These are phyloP conservation scores for Saccopteryx bilineata DNA, from an alignment of 2,113 vertebrate genomes.

Conservation along the genomic window DNA sequence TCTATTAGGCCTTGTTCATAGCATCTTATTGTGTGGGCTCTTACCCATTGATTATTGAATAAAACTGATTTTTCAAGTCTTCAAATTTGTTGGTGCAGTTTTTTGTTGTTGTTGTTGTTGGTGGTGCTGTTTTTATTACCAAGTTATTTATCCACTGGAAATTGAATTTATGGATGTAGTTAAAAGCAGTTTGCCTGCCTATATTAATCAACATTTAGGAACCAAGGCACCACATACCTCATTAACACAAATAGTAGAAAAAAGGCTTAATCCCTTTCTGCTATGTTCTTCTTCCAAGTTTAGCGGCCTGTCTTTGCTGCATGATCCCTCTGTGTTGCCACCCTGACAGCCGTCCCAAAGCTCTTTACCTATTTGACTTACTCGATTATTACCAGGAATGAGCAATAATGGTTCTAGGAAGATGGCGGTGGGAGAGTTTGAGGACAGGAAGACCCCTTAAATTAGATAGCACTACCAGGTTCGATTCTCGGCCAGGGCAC, in stretches of 20 bases:
- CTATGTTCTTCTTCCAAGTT: neutral
- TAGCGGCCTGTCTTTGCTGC: neutral
- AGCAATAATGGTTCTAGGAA: neutral
- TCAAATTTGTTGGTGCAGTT: neutral
- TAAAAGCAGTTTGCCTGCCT: conserved; percentile 1
- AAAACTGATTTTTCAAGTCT: conserved; percentile 63
- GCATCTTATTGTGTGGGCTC: neutral
- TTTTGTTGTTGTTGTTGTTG: neutral
- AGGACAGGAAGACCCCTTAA: neutral
- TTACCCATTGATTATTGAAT: neutral
- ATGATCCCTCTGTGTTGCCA: neutral
- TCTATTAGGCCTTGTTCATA: neutral
- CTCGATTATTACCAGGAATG: neutral
- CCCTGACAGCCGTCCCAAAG: neutral
- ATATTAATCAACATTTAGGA: neutral
- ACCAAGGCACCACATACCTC: neutral
- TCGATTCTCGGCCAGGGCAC: too few species aligned
- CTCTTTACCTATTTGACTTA: neutral
- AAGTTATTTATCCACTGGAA: neutral
- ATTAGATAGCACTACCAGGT: neutral
- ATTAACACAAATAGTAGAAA: neutral
- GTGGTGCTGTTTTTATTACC: conserved; percentile 20
- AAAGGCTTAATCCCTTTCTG: neutral
- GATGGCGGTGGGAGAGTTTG: neutral
- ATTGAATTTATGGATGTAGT: neutral